Conservation (phyloP, 2,888 invertebrate genomes). For the Amphipyra tragopoginis region DNA sequence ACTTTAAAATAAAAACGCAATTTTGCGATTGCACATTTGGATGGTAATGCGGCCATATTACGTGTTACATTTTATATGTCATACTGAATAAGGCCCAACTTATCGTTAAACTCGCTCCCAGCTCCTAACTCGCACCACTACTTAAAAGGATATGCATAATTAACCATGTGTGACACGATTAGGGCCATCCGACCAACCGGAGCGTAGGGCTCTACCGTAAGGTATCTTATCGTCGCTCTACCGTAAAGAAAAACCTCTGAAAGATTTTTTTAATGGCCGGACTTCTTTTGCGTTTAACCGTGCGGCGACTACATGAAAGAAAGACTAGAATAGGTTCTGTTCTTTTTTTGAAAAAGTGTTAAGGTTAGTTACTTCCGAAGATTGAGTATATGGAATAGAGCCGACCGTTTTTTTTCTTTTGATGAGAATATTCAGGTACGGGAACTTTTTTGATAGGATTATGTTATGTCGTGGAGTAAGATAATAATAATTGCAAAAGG, state of each 20-base stretch:
- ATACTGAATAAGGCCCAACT: too few relatives aligned
- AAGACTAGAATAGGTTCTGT: constrained; percentile 1
- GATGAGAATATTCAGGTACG: neutral
- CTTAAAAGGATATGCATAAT: constrained; percentile 81
- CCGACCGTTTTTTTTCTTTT: neutral
- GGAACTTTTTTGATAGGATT: too few relatives aligned
- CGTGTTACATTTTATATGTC: too few relatives aligned
- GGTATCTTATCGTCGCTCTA: constrained; percentile 60
- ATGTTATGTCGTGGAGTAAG: too few relatives aligned
- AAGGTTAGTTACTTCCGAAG: neutral
- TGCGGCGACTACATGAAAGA: constrained; percentile 41
- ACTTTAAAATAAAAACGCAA: too few relatives aligned
- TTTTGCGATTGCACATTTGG: too few relatives aligned
- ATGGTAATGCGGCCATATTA: too few relatives aligned
- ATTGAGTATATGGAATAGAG: neutral
- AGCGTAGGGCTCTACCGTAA: constrained; percentile 64
- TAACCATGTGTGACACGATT: constrained; percentile 84
- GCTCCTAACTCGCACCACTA: constrained; percentile 44
- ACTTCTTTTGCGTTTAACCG: constrained; percentile 47
- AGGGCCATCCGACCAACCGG: constrained; percentile 68
- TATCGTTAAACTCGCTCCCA: neutral
- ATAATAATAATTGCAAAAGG: too few relatives aligned
- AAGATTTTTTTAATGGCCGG: constrained; percentile 64
- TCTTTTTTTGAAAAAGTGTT: constrained; percentile 9
- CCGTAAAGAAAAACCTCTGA: constrained; percentile 66